Conservation (phyloP, 2,888 invertebrate genomes). For the Cactoblastis cactorum region DNA sequence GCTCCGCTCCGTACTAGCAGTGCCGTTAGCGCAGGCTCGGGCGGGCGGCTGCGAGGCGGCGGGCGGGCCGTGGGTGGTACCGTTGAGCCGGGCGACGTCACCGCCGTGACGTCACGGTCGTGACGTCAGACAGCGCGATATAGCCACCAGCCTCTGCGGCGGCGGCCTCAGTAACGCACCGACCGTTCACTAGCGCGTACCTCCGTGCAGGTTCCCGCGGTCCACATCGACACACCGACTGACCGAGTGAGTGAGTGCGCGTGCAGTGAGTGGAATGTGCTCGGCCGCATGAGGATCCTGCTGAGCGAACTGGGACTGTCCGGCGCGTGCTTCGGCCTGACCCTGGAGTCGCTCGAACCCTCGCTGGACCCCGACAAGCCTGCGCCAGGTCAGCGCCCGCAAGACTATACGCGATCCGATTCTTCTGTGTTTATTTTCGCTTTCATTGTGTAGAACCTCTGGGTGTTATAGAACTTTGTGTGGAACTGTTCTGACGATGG, state of each 20-base stretch:
- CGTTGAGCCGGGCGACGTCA: slow-evolving; percentile 70
- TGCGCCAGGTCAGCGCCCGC: slow-evolving; percentile 79
- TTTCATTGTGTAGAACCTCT: slow-evolving; percentile 78
- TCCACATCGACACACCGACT: slow-evolving; percentile 48
- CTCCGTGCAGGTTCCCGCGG: slow-evolving; percentile 64
- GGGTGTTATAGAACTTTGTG: slow-evolving; percentile 71
- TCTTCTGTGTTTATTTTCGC: slow-evolving; percentile 78
- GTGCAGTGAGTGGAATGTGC: slow-evolving; percentile 78
- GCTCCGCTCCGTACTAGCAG: slow-evolving; percentile 70
- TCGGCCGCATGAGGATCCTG: slow-evolving; percentile 79
- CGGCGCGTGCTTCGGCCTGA: slow-evolving; percentile 76
- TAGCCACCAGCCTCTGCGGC: slow-evolving; percentile 75
- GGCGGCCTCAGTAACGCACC: slow-evolving; percentile 80
- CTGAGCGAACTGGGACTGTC: slow-evolving; percentile 78
- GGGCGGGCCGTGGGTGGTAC: slow-evolving; percentile 79
- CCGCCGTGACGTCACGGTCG: slow-evolving; percentile 62
- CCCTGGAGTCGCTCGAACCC: slow-evolving; percentile 74
- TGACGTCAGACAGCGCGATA: slow-evolving; percentile 78
- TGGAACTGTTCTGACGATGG: slow-evolving; percentile 76
- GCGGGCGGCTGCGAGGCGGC: slow-evolving; percentile 65
- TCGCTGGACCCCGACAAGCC: slow-evolving; percentile 72
- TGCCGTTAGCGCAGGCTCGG: slow-evolving; percentile 79
- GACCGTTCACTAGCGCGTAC: slow-evolving; percentile 70
- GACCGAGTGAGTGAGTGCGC: slow-evolving; percentile 74
- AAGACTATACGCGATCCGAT: slow-evolving; percentile 62